Base-by-base conservation (phyloP, 2,113 vertebrate species). In the Gobiocypris rarus region DNA sequence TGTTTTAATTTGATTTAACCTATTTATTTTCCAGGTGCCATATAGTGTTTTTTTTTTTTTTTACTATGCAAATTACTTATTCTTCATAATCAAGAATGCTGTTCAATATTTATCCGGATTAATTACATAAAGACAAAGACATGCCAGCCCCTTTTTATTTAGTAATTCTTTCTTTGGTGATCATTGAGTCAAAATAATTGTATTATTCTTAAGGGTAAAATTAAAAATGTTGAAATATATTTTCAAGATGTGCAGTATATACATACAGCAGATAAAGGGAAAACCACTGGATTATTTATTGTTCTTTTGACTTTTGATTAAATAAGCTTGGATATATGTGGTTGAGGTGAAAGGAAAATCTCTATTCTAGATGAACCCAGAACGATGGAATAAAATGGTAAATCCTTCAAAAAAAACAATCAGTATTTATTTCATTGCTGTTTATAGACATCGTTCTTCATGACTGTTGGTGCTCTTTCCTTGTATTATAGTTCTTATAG, bases 21-120 rank as follows among this genome's bases (percentile, higher is more conserved):
- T 3, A 9, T 45, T 74, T 28, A 50, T 75, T 74, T 74, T 50
- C 11, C 26, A 75, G 7, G 24, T 75, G 73, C 45, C 45, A 52
- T 31, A 26, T 75, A 17, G 43, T n/a, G 65, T 45, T 63, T 10
- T 48, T 48, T 3, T 38, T 38, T 38, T 38, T 34, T 34, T 22
- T 65, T 26, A 75, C 58, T 41, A 65, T 83, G 69, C 69, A 83
- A 83, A 61, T 24, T 5, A 45, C 41, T 24, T 58, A 77, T 58
- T 54, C 50, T 54, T 54, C 10, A 75, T 31, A 75, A 17, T 56
- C 26, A 75, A 31, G 28, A 75, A 4, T 82, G 63, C n/a, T 56
- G 5, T 24, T 71, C 19, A n/a, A 4, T 19, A 43, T 74, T 74
- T 38, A 2, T 48, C 13, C 17, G 54, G 80, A 65, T 26, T 48